Conservation (phyloP, 2,113 vertebrate genomes). For the Clarias macrocephalus region DNA sequence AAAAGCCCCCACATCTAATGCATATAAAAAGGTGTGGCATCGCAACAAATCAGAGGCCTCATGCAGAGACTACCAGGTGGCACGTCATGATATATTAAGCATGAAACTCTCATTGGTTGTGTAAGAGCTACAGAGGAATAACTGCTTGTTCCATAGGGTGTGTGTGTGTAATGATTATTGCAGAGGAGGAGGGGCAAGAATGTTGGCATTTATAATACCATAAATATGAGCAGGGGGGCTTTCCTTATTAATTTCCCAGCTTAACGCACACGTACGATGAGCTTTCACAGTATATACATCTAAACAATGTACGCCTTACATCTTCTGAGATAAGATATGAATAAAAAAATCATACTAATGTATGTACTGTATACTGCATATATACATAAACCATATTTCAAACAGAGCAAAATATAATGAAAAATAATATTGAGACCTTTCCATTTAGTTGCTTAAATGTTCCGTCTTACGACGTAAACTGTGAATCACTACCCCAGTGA, state of each 20-base stretch:
- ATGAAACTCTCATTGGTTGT: constrained; percentile 44
- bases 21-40: constrained; percentile 54
- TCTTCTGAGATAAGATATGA: not conserved
- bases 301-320: not conserved
- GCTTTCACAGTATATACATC: not conserved
- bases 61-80: constrained; percentile 33
- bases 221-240: constrained; percentile 10
- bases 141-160: constrained; percentile 47
- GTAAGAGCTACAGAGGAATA: constrained; percentile 36
- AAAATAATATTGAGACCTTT: not conserved
- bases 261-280: not conserved
- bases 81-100: constrained; percentile 64
- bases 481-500: not conserved
- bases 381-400: not conserved
- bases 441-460: not conserved
- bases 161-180: constrained; percentile 34
- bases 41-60: constrained; percentile 43
- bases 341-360: not conserved
- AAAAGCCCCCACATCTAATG: constrained; percentile 38
- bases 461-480: not conserved
- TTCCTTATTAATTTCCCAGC: not conserved
- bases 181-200: constrained; percentile 51
- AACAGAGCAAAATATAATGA: not conserved
- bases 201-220: constrained; percentile 43
- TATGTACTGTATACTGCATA: not conserved